Base-by-base conservation (phyloP, 1,140 invertebrate species). In the Drosophila yakuba region DNA sequence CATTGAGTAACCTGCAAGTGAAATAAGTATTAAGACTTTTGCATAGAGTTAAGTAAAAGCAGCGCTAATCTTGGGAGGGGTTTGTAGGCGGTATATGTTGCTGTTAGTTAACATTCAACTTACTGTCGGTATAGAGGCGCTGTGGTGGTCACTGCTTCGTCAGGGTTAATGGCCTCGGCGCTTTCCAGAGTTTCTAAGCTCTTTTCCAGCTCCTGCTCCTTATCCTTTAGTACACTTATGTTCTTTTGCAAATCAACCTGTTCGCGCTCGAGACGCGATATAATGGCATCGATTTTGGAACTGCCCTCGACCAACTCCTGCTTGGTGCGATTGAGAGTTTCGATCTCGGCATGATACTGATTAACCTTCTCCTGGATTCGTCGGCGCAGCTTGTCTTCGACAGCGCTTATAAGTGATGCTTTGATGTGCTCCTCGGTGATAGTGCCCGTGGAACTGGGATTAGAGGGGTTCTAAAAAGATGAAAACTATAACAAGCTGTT, bases 141-240 rank as follows among this genome's bases (percentile, higher is more conserved):
- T 62, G 98, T 98, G 6, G 98, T 98, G 23, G 97, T 97, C 57
- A 99, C 98, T 66, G 98, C 98, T 92, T 99, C 98, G 93, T 99
- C 99, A 52, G 99, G 96, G 93, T 98, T 97, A 79, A 99, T 95
- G 47, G 94, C 95, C 83, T 95, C 96, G 74, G 97, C 95, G 63
- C 96, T 95, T 20, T 96, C 95, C 44, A 98, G 93, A 78, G 96
- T 95, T 54, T 95, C 94, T 25, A 98, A 95, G 74, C 96, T 95
- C 84, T 96, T 95, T 82, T 97, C 95, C 52, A 99, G 93, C 93
- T 99, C 97, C 61, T 95, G 93, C 91, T 98, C 96, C 91, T 98
- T 98, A 67, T 98, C 96, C 92, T 96, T 95, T 55, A 98, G 93
- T 48, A 97, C 94, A 72, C 93, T 94, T 20, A 98, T 96, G 93